These are phyloP conservation scores for Petrocephalus schoutedeni DNA, from an alignment of 2,797 vertebrate species.

Conservation along the genomic window DNA sequence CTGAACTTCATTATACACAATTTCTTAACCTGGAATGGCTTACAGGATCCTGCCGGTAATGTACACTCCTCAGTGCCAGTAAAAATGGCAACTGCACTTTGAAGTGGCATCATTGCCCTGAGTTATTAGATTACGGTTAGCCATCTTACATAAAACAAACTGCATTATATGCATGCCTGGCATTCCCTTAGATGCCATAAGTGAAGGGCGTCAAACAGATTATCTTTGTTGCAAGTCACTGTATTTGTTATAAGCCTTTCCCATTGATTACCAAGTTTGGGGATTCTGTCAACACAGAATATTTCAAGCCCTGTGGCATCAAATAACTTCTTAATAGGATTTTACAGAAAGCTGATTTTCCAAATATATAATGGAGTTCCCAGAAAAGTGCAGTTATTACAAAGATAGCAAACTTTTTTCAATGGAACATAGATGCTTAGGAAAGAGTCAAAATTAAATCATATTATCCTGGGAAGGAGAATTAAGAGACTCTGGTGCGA, in stretches of 20 bases:
- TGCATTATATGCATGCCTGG: constrained; percentile 31
- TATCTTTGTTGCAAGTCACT: neutral
- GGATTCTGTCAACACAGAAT: neutral
- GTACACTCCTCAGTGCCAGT: constrained; percentile 49
- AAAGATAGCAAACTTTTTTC: neutral
- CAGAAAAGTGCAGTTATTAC: neutral
- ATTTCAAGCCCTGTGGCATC: neutral
- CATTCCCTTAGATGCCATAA: constrained; percentile 12
- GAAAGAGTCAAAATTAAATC: neutral
- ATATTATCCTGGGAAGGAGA: neutral
- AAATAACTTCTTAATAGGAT: constrained; percentile 4
- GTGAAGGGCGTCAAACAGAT: constrained; percentile 13
- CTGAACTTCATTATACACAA: constrained; percentile 79
- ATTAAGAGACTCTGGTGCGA: neutral
- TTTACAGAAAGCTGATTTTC: neutral
- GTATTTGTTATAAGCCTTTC: neutral
- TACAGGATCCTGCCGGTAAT: constrained; percentile 68
- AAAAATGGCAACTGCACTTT: constrained; percentile 61
- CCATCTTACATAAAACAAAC: constrained; percentile 45
- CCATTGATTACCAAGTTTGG: neutral
- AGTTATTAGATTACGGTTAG: constrained; percentile 56
- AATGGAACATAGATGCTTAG: neutral
- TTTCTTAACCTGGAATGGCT: constrained; percentile 66
- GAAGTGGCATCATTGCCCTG: constrained; percentile 59
- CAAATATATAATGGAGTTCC: neutral